Evolutionary conservation across 2,888 invertebrate genomes (phyloP).

Genomic region (Epicampocera succincta): DNA sequence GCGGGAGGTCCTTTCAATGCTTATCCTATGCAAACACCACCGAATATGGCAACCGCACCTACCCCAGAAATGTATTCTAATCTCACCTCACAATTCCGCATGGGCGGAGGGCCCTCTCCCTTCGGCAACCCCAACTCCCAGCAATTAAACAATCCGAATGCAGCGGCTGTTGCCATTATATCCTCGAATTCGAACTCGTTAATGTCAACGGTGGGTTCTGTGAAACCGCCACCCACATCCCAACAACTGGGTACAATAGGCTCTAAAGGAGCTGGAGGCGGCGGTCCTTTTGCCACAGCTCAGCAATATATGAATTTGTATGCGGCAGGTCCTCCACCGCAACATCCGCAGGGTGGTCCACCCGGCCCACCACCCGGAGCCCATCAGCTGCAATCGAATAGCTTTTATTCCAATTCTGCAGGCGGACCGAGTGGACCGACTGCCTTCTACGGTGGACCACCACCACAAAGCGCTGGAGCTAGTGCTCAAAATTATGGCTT

Average conservation of each 20-base stretch:
- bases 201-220: conserved; percentile 93
- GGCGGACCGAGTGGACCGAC: conserved; percentile 80
- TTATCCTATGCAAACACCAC: conserved; percentile 85
- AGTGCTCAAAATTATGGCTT: conserved; percentile 80
- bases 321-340: conserved; percentile 77
- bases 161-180: conserved; percentile 87
- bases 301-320: conserved; percentile 82
- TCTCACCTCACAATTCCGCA: conserved; percentile 84
- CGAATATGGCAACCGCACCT: conserved; percentile 82
- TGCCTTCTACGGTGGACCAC: conserved; percentile 79
- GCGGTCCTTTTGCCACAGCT: conserved; percentile 76
- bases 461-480: conserved; percentile 77
- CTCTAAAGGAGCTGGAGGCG: conserved; percentile 78
- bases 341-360: conserved; percentile 77
- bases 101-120: conserved; percentile 85
- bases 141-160: conserved; percentile 90
- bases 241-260: conserved; percentile 93
- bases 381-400: conserved; percentile 81
- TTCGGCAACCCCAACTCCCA: conserved; percentile 85
- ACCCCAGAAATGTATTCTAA: conserved; percentile 88
- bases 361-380: conserved; percentile 77
- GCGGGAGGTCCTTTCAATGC: conserved; percentile 85
- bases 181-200: conserved; percentile 93
- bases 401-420: conserved; percentile 81
- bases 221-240: conserved; percentile 88